Evolutionary conservation across 2,888 invertebrate genomes (phyloP).

Genomic region (Hoplodrina blanda): DNA sequence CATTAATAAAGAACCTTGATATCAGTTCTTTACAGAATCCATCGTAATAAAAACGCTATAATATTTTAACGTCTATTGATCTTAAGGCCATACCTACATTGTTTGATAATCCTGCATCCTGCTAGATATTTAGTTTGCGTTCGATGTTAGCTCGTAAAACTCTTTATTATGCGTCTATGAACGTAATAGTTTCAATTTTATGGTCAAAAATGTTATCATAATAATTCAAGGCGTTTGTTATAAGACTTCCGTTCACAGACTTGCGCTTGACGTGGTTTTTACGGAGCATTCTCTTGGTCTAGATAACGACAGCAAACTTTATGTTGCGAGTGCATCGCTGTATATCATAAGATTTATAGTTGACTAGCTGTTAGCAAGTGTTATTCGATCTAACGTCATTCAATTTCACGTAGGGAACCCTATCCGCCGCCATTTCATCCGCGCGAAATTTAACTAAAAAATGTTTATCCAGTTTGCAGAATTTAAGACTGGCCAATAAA

Average conservation of each 20-base stretch:
- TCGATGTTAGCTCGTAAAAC: constrained; percentile 87
- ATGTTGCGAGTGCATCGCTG: too few species aligned
- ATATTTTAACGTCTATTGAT: constrained; percentile 63
- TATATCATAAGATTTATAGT: too few species aligned
- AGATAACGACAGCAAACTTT: constrained; percentile 6
- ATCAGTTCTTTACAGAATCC: constrained; percentile 57
- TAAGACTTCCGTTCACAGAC: constrained; percentile 76
- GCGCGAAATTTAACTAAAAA: too few species aligned
- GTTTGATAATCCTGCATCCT: constrained; percentile 83
- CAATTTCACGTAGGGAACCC: too few species aligned
- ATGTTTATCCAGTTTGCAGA: too few species aligned
- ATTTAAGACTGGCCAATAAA: too few species aligned
- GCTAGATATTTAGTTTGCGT: constrained; percentile 78
- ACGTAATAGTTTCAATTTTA: constrained; percentile 81
- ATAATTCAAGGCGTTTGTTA: constrained; percentile 79
- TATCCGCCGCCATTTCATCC: too few species aligned
- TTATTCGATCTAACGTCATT: too few species aligned
- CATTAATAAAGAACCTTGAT: constrained; percentile 26
- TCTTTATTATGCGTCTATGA: constrained; percentile 86
- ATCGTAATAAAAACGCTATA: constrained; percentile 58
- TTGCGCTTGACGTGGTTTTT: constrained; percentile 12
- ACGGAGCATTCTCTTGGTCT: constrained; percentile 1
- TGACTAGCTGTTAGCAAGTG: too few species aligned
- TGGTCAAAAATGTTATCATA: constrained; percentile 82
- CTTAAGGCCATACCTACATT: constrained; percentile 76